phyloP scores from a whole-genome alignment of 2,797 vertebrate genomes.

The Coracias cyanogaster region DNA sequence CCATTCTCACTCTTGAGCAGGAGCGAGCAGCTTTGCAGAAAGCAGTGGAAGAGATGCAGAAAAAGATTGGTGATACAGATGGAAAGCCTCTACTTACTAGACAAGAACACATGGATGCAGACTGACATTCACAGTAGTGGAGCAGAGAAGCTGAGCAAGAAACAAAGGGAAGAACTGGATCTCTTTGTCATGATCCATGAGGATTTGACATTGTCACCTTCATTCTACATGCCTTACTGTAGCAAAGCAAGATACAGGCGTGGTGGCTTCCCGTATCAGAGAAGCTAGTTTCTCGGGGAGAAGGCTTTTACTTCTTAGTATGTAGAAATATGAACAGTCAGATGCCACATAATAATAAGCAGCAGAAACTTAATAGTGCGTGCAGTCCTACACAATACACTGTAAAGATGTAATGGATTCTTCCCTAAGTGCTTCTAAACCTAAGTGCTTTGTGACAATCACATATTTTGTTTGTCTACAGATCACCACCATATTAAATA shows the following conservation, averaged over 20 bases:
- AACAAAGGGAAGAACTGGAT: conserved; percentile 37
- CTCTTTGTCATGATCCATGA: not conserved
- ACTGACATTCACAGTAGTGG: conserved; percentile 38
- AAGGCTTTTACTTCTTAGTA: conserved; percentile 4
- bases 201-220: not conserved
- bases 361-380: not conserved
- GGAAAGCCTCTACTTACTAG: not conserved
- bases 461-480: not conserved
- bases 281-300: conserved; percentile 35
- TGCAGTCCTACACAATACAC: not conserved
- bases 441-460: conserved; percentile 49
- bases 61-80: conserved; percentile 13
- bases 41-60: conserved; percentile 80
- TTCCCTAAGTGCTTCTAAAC: conserved; percentile 52
- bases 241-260: not conserved
- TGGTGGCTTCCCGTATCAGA: not conserved
- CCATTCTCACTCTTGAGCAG: conserved; percentile 84
- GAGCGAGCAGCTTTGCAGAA: conserved; percentile 85
- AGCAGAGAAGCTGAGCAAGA: not conserved
- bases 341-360: not conserved
- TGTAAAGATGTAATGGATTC: conserved; percentile 22
- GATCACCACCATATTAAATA: not conserved
- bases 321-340: not conserved
- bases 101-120: not conserved
- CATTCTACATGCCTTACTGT: conserved; percentile 42